These are phyloP conservation scores for Erythrocercus mccallii DNA, from an alignment of 2,113 vertebrate species.

Conservation along the genomic window DNA sequence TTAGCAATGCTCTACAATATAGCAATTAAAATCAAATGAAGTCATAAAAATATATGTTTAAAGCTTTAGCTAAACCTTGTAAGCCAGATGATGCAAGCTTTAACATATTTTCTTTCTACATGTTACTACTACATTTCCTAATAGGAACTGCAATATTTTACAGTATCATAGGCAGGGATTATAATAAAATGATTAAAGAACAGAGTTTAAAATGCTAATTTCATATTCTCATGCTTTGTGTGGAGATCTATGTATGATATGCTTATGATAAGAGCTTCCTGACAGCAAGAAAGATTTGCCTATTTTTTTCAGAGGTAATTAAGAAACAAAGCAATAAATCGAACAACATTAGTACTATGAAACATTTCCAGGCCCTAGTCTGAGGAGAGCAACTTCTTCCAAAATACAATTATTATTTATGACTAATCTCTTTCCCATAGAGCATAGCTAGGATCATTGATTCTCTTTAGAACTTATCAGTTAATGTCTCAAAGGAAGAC, in stretches of 20 bases:
- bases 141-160: background rate
- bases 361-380: background rate
- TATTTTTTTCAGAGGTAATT: constrained; percentile 10
- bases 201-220: background rate
- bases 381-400: background rate
- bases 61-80: background rate
- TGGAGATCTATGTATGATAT: background rate
- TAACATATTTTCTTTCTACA: background rate
- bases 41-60: background rate
- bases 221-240: background rate
- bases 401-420: background rate
- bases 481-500: background rate
- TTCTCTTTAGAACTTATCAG: background rate
- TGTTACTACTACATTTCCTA: background rate
- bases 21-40: background rate
- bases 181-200: background rate
- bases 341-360: background rate
- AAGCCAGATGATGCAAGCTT: background rate
- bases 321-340: background rate
- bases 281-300: background rate
- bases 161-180: background rate
- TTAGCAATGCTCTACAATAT: background rate
- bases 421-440: background rate
- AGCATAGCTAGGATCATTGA: background rate
- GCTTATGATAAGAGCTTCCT: background rate